phyloP scores from a whole-genome alignment of 2,113 vertebrate species.

The Dermatemys mawii region DNA sequence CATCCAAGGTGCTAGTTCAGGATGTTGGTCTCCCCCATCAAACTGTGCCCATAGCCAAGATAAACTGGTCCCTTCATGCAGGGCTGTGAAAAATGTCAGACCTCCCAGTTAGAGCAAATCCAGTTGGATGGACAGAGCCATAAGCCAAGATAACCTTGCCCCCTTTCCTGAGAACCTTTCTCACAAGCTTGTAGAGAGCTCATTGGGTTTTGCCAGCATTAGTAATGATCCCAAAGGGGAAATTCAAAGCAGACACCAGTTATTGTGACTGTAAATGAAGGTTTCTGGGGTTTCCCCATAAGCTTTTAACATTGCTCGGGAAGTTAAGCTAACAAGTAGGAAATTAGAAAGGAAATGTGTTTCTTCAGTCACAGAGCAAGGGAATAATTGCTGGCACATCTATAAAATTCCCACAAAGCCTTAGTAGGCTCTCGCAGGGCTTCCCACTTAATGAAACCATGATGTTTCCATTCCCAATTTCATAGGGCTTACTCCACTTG shows the following conservation, averaged over 20 bases:
- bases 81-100: not conserved
- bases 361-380: not conserved
- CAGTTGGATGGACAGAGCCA: not conserved
- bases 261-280: not conserved
- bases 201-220: rapidly evolving
- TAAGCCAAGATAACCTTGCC: rapidly evolving
- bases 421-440: not conserved
- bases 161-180: not conserved
- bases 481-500: not conserved
- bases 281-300: not conserved
- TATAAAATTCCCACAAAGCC: not conserved
- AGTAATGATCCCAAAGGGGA: not conserved
- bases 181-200: rapidly evolving
- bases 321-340: not conserved
- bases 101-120: rapidly evolving
- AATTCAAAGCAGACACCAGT: not conserved
- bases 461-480: not conserved
- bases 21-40: not conserved
- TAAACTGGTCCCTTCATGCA: not conserved
- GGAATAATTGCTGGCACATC: not conserved
- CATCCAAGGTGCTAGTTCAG: not conserved
- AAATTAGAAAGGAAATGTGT: not conserved
- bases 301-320: not conserved
- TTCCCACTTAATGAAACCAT: not conserved
- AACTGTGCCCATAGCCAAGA: not conserved